Percentiles rank a stretch among this genome's conserved stretches.
phyloP scores from a whole-genome alignment of 2,888 invertebrate genomes.

The Megastigmus dorsalis region DNA sequence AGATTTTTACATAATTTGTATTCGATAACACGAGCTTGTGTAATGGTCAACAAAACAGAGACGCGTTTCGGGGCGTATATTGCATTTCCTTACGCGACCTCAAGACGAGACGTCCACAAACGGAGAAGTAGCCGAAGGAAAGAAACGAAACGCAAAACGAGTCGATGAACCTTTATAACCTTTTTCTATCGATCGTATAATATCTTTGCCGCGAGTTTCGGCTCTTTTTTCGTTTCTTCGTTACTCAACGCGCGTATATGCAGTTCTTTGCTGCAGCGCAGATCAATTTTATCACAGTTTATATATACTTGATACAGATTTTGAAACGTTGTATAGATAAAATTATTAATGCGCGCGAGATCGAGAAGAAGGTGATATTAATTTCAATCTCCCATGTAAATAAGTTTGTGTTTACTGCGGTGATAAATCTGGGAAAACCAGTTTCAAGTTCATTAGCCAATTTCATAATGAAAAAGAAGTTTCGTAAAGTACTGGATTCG shows the following conservation, averaged over 20 bases:
- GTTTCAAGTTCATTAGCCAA: constrained; percentile 39
- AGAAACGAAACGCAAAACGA: not conserved
- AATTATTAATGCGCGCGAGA: too few species aligned
- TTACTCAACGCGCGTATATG: too few species aligned
- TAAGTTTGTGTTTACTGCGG: too few species aligned
- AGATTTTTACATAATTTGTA: constrained; percentile 23
- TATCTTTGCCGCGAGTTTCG: not conserved
- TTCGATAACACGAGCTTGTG: constrained; percentile 13
- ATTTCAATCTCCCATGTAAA: too few species aligned
- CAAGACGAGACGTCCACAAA: not conserved
- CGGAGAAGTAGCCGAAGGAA: not conserved
- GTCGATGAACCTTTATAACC: constrained; percentile 14
- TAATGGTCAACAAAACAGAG: constrained; percentile 6
- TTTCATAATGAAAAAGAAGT: too few species aligned
- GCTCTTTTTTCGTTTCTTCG: too few species aligned
- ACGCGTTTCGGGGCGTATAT: not conserved
- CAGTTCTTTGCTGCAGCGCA: too few species aligned
- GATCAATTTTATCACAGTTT: not conserved
- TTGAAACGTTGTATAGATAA: not conserved
- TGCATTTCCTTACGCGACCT: constrained; percentile 14
- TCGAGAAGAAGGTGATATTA: too few species aligned
- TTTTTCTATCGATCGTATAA: not conserved
- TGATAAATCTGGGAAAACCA: constrained; percentile 9
- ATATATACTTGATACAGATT: not conserved
- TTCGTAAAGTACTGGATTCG: too few species aligned